Conservation (phyloP, 1,140 invertebrate genomes). For the Trichonephila inaurata region DNA sequence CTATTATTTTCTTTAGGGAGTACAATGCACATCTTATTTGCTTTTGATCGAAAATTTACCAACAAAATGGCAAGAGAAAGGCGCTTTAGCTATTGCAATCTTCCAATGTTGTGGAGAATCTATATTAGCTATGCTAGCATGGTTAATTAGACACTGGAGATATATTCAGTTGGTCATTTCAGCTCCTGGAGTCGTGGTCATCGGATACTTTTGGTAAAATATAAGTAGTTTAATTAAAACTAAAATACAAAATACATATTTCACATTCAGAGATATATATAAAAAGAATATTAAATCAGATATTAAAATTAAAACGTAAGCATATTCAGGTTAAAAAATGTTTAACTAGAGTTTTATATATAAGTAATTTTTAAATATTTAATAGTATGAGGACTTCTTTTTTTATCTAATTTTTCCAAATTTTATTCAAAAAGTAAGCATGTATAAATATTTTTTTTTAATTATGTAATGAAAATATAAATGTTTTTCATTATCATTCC, state of each 20-base stretch:
- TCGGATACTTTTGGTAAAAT: conserved; percentile 81
- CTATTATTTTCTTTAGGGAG: conserved; percentile 76
- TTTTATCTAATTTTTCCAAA: too few species aligned
- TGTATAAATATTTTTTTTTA: too few species aligned
- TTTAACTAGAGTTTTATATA: too few species aligned
- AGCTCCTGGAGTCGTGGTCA: conserved; percentile 81
- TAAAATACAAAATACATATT: background rate
- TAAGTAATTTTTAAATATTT: too few species aligned
- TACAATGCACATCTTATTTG: conserved; percentile 80
- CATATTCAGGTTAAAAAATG: too few species aligned
- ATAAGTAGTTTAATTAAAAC: background rate
- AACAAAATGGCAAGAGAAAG: conserved; percentile 81
- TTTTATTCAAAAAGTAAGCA: too few species aligned
- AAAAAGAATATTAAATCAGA: too few species aligned
- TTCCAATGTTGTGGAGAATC: conserved; percentile 81
- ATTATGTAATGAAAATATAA: too few species aligned
- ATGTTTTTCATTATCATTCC: too few species aligned
- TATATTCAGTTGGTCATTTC: conserved; percentile 81
- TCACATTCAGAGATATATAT: background rate
- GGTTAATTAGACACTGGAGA: conserved; percentile 82
- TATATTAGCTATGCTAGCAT: conserved; percentile 80
- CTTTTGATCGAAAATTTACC: conserved; percentile 83
- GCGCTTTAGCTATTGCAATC: conserved; percentile 81
- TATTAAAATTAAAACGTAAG: too few species aligned
- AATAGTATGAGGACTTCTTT: too few species aligned